Base-by-base conservation (phyloP, 2,888 invertebrate species). In the Mechanitis messenoides region DNA sequence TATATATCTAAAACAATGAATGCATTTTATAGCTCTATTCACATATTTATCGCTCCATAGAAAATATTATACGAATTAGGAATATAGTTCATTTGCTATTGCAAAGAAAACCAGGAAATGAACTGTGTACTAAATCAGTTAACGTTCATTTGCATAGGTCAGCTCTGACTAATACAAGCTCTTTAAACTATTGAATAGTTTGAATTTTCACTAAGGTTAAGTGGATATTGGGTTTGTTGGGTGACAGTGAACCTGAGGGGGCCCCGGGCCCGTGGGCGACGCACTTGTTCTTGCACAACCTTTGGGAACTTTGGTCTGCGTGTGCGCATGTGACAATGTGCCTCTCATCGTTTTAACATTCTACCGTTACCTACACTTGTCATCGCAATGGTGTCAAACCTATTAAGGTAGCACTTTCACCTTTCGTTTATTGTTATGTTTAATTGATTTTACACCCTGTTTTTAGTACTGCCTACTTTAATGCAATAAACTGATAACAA, bases 161-260 rank as follows among this genome's bases (percentile, higher is more conserved):
- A 58, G 4, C 9, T 50, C 50, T 50, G 50, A 66, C 57, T 60
- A 58, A 58, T 64, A 58, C 54, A 42, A 53, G 38, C 38, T 42
- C 60, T 57, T 55, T 35, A 62, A 60, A 56, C 53, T 7, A 46
- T 42, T 58, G 53, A 58, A 47, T 59, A 45, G 38, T 61, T 58
- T 56, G 53, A 64, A 53, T 57, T 50, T 56, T 54, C 61, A 61
- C 60, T n/a, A 33, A 33, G 45, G 20, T 54, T 56, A 56, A 53
- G 56, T 38, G 56, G 42, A 35, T 33, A 55, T 6, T 46, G 1
- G 20, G 58, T 62, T 60, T 57, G 61, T 61, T 61, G 61, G 70
- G 79, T 81, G 86, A 85, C 87, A 87, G 83, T 88, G 88, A 88
- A 87, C 87, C 84, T 88, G 84, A 75, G 69, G 72, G 71, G 67